Evolutionary conservation across 2,113 vertebrate species (phyloP), one percentile per base, ranked within the genome.

Genomic region (Tretioscincus oriximinensis): DNA sequence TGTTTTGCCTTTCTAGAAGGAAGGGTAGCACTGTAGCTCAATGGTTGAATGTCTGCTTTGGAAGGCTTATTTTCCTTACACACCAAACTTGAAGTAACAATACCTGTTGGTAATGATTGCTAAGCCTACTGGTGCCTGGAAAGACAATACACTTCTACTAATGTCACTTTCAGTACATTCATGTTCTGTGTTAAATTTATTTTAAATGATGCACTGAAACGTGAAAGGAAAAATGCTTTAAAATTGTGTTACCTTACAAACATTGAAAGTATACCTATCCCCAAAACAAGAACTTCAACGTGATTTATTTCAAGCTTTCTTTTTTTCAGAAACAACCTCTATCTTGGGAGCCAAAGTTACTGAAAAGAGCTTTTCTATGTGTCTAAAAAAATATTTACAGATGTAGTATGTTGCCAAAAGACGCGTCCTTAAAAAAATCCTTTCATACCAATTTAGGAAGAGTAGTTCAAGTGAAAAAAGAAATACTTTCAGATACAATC

Each of bases 81-180:
- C 61, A 68, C 68, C 75, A 86, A 71, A 89, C 86, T 91, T 86
- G 87, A 93, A 88, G 21, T 78, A 87, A 82, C 47, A 88, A 9
- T 82, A 68, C 18, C 54, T 87, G 81, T 64, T 70, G 85, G 88
- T 58, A 85, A 88, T 84, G 47, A 69, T 69, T 21, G 51, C 80
- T 83, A 58, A 83, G 74, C 76, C 73, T 74, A 20, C 80, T 24
- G 41, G 77, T 86, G 84, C 82, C 70, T 82, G 9, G 16, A 74
- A 76, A 87, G 76, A 85, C 80, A 82, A 86, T 58, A 4, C 87
- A 74, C 89, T 80, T 80, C 81, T 76, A 3, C 51, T 63, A 49
- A 73, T 0, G 0, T 84, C 12, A 54, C 80, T 47, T 76, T 45
- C 73, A 70, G 85, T 82, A 81, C 1, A 54, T 73, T 29, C 74